Conservation (phyloP, 2,113 vertebrate species). For the Cyanistes caeruleus region DNA sequence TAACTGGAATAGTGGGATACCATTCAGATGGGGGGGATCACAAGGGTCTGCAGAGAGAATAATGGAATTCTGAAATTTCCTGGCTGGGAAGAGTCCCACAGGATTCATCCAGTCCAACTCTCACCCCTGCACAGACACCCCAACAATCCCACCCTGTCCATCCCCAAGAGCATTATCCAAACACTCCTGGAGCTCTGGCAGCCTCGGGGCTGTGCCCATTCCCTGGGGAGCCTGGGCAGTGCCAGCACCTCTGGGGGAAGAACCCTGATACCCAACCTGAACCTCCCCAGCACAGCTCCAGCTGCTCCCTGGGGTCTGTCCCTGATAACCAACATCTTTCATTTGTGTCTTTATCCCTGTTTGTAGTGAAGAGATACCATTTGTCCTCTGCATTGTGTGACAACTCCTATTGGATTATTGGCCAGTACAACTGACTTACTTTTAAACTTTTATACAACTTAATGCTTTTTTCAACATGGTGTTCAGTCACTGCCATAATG, state of each 20-base stretch:
- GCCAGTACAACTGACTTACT: too few species aligned
- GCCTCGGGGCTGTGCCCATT: background rate
- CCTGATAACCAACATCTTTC: background rate
- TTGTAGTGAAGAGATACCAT: background rate
- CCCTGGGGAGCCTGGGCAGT: background rate
- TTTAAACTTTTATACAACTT: background rate
- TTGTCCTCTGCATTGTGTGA: background rate
- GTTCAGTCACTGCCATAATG: background rate
- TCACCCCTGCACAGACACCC: background rate
- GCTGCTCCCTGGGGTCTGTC: accelerated
- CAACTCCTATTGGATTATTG: background rate
- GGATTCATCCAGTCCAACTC: accelerated
- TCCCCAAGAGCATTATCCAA: accelerated
- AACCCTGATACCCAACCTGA: accelerated
- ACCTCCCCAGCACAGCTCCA: accelerated
- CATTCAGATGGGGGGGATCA: background rate
- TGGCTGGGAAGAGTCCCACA: background rate
- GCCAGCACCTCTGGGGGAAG: background rate
- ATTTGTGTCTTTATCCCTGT: background rate
- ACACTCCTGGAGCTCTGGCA: background rate
- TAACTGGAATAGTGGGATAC: too few species aligned
- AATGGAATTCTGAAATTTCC: background rate
- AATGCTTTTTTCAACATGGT: accelerated
- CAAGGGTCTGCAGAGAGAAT: background rate
- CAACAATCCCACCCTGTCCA: background rate